Evolutionary conservation across 2,113 vertebrate species (phyloP).

Genomic region (Poicephalus meyeri): DNA sequence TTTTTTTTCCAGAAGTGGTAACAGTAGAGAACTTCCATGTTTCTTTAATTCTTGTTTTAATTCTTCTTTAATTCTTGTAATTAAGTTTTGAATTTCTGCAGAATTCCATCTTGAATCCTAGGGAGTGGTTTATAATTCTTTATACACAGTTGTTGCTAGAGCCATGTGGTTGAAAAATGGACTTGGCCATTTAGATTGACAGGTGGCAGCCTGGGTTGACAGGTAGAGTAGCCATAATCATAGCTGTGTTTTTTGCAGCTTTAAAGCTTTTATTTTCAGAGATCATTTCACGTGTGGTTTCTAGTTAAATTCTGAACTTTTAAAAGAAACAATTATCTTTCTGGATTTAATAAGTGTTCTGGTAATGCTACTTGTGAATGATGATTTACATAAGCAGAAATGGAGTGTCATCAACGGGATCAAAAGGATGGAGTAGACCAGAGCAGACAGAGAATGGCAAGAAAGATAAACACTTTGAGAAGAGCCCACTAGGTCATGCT

Average conservation of each 20-base stretch:
- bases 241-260: background rate
- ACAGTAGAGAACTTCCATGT: accelerated
- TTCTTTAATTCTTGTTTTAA: background rate
- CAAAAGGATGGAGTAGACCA: background rate
- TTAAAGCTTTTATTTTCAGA: background rate
- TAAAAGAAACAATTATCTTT: background rate
- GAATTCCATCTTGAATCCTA: background rate
- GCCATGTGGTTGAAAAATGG: background rate
- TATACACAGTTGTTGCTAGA: background rate
- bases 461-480: background rate
- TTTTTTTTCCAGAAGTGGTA: background rate
- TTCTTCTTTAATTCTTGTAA: background rate
- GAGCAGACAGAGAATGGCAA: background rate
- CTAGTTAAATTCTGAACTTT: background rate
- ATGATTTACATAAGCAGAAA: background rate
- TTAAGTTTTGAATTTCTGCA: accelerated
- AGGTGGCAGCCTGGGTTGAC: background rate
- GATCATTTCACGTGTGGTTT: background rate
- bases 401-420: too few relatives aligned
- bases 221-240: background rate
- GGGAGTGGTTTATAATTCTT: background rate
- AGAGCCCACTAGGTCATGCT: background rate
- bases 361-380: background rate
- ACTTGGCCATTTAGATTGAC: background rate
- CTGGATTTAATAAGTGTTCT: background rate